Evolutionary conservation across 2,113 vertebrate species (phyloP).

Genomic region (Puffinus mauretanicus): DNA sequence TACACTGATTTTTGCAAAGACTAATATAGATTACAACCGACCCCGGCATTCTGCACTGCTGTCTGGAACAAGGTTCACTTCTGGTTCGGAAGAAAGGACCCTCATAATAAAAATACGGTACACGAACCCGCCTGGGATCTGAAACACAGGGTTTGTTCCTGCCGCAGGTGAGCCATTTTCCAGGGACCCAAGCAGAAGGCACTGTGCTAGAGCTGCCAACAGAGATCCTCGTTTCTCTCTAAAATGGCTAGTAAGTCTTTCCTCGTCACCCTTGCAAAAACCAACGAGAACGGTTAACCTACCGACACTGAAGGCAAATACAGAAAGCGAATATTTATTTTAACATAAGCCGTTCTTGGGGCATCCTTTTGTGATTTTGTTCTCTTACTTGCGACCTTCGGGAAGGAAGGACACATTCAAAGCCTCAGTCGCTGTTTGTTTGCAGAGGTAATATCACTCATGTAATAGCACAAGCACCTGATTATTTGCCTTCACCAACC

Average conservation of each 20-base stretch:
- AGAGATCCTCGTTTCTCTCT: not conserved
- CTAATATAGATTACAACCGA: not conserved
- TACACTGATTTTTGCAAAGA: not conserved
- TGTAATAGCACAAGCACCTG: not conserved
- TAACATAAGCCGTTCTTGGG: not conserved
- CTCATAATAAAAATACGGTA: not conserved
- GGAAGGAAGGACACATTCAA: not conserved
- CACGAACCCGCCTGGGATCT: not conserved
- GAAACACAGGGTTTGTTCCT: not conserved
- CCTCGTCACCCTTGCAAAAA: not conserved
- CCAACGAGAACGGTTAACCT: not conserved
- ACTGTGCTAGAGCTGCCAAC: not conserved
- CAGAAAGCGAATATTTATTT: not conserved
- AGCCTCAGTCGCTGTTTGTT: not conserved
- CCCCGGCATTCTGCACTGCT: not conserved
- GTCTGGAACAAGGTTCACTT: not conserved
- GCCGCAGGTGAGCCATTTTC: not conserved
- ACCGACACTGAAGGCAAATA: rapidly evolving
- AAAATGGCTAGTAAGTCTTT: not conserved
- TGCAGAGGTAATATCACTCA: not conserved
- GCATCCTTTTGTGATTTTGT: not conserved
- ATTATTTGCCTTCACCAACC: not conserved
- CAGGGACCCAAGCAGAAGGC: not conserved
- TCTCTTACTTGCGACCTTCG: not conserved
- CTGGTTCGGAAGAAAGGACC: not conserved